These are phyloP conservation scores for Petrolisthes cinctipes DNA, from an alignment of 2,888 invertebrate genomes.

Conservation along the genomic window DNA sequence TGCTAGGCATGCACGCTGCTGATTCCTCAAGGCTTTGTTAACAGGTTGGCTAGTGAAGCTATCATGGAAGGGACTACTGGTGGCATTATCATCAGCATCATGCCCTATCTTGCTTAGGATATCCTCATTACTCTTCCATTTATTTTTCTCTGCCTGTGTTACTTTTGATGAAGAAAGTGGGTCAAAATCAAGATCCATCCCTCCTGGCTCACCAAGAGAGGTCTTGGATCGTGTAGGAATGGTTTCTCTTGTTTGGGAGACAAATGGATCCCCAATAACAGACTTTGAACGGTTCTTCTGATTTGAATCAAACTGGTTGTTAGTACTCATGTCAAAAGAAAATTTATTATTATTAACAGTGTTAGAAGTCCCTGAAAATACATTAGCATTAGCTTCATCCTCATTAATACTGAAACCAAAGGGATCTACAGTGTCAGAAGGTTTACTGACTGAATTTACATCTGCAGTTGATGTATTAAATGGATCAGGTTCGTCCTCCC, in stretches of 20 bases:
- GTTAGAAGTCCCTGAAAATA: constrained; percentile 24
- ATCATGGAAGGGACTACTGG: constrained; percentile 37
- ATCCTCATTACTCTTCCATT: constrained; percentile 65
- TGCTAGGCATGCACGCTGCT: constrained; percentile 13
- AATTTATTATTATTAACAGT: constrained; percentile 16
- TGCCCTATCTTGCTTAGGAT: constrained; percentile 26
- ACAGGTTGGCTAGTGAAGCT: constrained; percentile 33
- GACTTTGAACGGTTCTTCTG: constrained; percentile 61
- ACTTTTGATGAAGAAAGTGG: constrained; percentile 56
- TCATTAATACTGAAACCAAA: constrained; percentile 42
- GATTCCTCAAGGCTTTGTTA: constrained; percentile 5
- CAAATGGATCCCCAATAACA: constrained; percentile 61
- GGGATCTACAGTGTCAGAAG: constrained; percentile 30
- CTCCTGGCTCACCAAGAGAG: constrained; percentile 54
- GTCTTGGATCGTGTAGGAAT: constrained; percentile 62
- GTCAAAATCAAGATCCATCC: constrained; percentile 56
- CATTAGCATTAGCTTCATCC: constrained; percentile 38
- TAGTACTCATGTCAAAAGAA: not conserved
- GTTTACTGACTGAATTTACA: constrained; percentile 28
- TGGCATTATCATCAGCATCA: not conserved
- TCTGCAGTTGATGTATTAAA: constrained; percentile 45
- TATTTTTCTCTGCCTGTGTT: constrained; percentile 42
- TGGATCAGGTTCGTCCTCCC: constrained; percentile 65
- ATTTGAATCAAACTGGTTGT: constrained; percentile 25
- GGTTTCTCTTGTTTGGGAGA: constrained; percentile 39